Evolutionary conservation across 2,888 invertebrate genomes (phyloP).

Genomic region (Euzophera pinguis): DNA sequence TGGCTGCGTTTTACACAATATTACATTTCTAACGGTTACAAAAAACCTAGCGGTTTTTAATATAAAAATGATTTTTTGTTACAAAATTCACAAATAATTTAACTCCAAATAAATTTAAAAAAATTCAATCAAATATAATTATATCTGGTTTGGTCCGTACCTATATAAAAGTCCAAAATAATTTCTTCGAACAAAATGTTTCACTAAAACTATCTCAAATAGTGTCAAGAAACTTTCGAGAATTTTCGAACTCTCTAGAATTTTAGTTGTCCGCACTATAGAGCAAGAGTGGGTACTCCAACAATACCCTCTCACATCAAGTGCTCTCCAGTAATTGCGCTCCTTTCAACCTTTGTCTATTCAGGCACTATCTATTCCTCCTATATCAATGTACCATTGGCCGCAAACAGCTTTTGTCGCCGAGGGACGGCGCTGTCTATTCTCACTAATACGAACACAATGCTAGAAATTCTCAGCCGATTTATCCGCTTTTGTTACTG

Average conservation of each 20-base stretch:
- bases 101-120: no score
- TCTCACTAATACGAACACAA: conserved; percentile 61
- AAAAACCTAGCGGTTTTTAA: no score
- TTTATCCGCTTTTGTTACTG: conserved; percentile 52
- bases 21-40: no score
- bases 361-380: conserved; percentile 20
- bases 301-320: conserved; percentile 13
- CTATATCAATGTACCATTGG: conserved; percentile 23
- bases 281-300: conserved; percentile 1
- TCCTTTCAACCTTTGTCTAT: conserved; percentile 12
- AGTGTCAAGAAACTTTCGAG: not conserved
- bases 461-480: conserved; percentile 49
- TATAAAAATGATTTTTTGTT: no score
- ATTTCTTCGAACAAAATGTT: no score
- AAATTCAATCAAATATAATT: no score
- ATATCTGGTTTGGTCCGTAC: no score
- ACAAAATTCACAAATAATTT: no score
- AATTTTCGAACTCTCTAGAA: not conserved
- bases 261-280: not conserved
- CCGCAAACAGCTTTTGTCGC: conserved; percentile 46
- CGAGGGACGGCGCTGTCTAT: conserved; percentile 43
- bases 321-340: conserved; percentile 17
- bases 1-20: no score
- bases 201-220: not conserved
- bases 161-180: no score